phyloP scores from a whole-genome alignment of 2,888 invertebrate species.

The Tenthredo livida region DNA sequence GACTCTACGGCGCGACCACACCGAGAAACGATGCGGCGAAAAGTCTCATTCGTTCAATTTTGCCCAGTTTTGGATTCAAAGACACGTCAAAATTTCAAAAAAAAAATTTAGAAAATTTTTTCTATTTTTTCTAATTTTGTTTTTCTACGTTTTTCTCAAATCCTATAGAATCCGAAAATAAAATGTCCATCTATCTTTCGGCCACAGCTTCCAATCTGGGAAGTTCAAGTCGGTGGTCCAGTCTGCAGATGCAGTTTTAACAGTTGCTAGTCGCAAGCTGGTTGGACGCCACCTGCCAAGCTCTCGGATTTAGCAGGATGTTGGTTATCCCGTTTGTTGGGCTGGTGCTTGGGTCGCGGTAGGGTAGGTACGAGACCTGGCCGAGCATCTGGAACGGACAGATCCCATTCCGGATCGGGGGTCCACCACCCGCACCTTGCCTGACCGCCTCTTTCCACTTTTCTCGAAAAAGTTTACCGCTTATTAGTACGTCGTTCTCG shows the following conservation, averaged over 20 bases:
- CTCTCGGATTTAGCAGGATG: slow-evolving; percentile 20
- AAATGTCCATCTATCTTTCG: slow-evolving; percentile 30
- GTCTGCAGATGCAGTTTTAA: slow-evolving; percentile 44
- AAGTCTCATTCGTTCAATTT: neutral
- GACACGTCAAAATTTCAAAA: neutral
- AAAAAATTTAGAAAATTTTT: neutral
- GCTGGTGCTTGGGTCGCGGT: slow-evolving; percentile 41
- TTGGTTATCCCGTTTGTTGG: slow-evolving; percentile 32
- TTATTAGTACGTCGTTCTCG: slow-evolving; percentile 42
- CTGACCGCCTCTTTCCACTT: slow-evolving; percentile 65
- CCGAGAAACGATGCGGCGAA: neutral
- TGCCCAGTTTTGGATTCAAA: neutral
- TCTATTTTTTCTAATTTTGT: neutral
- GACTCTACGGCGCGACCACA: slow-evolving; percentile 17
- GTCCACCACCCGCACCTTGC: slow-evolving; percentile 74
- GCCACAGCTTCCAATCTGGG: slow-evolving; percentile 29
- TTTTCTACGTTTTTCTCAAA: neutral
- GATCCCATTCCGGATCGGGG: slow-evolving; percentile 77
- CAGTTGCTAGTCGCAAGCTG: slow-evolving; percentile 40
- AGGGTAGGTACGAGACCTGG: slow-evolving; percentile 42
- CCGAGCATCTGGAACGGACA: slow-evolving; percentile 75
- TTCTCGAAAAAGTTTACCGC: slow-evolving; percentile 50
- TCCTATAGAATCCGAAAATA: neutral
- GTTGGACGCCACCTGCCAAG: slow-evolving; percentile 43
- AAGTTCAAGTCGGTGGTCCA: slow-evolving; percentile 40